Conservation (phyloP, 2,888 invertebrate species). For the Mimumesa dahlbomi region DNA sequence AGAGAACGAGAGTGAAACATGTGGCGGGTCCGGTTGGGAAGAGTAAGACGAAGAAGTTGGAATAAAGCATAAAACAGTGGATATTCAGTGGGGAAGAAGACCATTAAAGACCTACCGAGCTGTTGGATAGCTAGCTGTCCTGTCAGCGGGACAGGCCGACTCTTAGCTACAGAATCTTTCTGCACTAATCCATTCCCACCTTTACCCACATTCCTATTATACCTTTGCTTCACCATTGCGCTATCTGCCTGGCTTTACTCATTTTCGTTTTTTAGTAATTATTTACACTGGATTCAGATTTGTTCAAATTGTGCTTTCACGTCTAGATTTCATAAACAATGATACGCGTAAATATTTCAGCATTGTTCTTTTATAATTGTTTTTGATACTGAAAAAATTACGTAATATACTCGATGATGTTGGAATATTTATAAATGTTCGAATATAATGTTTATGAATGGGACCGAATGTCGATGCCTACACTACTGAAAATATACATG, state of each 20-base stretch:
- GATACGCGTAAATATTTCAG: too few species aligned
- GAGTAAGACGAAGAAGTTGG: slow-evolving; percentile 21
- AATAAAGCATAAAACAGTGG: slow-evolving; percentile 62
- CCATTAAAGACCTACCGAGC: slow-evolving; percentile 65
- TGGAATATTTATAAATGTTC: neutral
- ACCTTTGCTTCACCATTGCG: slow-evolving; percentile 11
- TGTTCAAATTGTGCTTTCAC: too few species aligned
- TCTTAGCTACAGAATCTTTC: slow-evolving; percentile 52
- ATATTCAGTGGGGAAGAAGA: slow-evolving; percentile 57
- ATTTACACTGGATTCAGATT: too few species aligned
- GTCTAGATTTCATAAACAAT: too few species aligned
- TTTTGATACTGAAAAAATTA: neutral
- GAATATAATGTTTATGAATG: neutral
- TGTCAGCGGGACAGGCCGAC: slow-evolving; percentile 57
- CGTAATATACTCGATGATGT: neutral
- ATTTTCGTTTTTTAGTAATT: slow-evolving; percentile 2
- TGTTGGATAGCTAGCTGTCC: slow-evolving; percentile 54
- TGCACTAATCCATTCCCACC: slow-evolving; percentile 21
- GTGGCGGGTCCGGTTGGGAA: slow-evolving; percentile 19
- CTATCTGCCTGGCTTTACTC: slow-evolving; percentile 23
- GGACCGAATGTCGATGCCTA: neutral
- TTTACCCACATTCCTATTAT: slow-evolving; percentile 9
- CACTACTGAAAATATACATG: too few species aligned
- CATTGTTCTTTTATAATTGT: too few species aligned
- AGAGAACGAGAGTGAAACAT: slow-evolving; percentile 55